Evolutionary conservation across 2,113 vertebrate genomes (phyloP).

Genomic region (Parus major): DNA sequence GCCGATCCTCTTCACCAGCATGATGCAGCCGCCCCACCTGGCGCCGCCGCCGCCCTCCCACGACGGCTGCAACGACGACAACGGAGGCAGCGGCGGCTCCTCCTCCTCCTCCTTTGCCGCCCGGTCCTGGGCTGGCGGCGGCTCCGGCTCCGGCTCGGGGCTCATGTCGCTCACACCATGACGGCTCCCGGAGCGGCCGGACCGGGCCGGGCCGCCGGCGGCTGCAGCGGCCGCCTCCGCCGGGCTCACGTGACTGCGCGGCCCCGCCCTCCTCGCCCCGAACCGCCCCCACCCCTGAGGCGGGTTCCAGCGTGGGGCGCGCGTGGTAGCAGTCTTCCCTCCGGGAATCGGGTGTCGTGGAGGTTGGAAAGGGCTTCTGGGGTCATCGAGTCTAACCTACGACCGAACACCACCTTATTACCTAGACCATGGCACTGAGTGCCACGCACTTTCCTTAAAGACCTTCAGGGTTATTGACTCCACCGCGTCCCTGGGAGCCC

Average conservation of each 20-base stretch:
- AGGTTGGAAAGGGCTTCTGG: fast-evolving
- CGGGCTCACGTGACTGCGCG: not conserved
- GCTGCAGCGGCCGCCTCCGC: not conserved
- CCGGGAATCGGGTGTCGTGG: fast-evolving
- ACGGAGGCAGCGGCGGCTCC: not conserved
- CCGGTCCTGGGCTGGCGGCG: not conserved
- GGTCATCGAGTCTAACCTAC: too few relatives aligned
- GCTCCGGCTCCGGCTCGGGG: not conserved
- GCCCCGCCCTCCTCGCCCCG: not conserved
- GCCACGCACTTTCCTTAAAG: too few relatives aligned
- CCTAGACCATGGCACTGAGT: not conserved
- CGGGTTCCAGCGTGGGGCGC: fast-evolving
- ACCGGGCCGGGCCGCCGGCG: not conserved
- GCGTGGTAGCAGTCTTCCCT: fast-evolving
- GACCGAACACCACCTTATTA: not conserved
- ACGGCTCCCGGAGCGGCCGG: not conserved
- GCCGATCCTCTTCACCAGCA: conserved; percentile 17
- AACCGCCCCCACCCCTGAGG: fast-evolving
- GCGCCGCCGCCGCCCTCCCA: not conserved
- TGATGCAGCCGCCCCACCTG: not conserved
- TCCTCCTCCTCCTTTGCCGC: not conserved
- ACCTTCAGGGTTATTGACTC: too few relatives aligned
- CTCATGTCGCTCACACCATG: conserved; percentile 1
- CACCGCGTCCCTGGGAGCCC: not conserved
- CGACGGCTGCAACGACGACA: not conserved